Base-by-base conservation (phyloP, 2,113 vertebrate species). In the Forbesichthys papilliferus region DNA sequence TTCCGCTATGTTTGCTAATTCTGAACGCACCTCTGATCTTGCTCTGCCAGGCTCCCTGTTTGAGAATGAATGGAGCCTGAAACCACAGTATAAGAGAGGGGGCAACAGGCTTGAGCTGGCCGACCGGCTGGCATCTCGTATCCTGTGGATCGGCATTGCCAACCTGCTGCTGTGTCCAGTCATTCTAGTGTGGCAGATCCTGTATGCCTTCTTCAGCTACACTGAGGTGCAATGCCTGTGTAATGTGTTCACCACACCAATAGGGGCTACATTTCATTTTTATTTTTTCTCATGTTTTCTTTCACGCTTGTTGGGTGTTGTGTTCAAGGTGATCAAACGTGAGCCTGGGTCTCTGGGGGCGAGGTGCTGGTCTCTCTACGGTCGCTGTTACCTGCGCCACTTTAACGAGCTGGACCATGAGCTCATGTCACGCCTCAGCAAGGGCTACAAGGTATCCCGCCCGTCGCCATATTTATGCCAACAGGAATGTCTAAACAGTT, bases 161-260 rank as follows among this genome's bases (percentile, higher is more conserved):
- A 99, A 99, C 88, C 95, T 99, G 77, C 92, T 99, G 48, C 91
- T 99, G 51, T 99, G 98, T 71, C 97, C 98, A 0, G 94, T 99
- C 64, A 96, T 99, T 79, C 94, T 99, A 59, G 96, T 99, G 80
- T 99, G 97, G 98, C 98, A 99, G 90, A 98, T 99, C 76, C 96
- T 99, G 48, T 97, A 99, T 0, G 97, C 98, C 60, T 99, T 99
- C 90, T 99, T 99, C 86, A 98, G 98, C 90, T 98, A 99, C 36
- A 96, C 96, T 0, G 98, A 98, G 91, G 90, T 91, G 36, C 36
- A 60, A 34, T 48, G 27, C 7, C 4, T 5, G 12, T 46, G 11
- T 3, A 12, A 18, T 47, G 1, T 59, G 55, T 52, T 49, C 27
- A 3, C 18, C 9, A 5, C 14, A 27, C 14, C 4, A 5, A 1